Conservation (phyloP, 1,140 invertebrate species). For the Popillia japonica region DNA sequence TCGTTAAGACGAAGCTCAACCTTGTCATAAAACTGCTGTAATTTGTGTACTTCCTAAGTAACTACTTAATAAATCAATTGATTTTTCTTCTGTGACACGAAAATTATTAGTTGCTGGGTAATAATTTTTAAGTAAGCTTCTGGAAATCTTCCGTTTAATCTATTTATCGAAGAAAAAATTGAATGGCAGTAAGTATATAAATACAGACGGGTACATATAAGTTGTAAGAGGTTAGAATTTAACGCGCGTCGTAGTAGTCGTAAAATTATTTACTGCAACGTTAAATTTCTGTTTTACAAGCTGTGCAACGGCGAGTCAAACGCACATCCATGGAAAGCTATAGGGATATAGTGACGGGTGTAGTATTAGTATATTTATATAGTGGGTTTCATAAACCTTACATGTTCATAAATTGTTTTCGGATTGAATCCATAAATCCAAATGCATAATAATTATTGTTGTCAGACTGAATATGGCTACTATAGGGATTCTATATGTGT, state of each 20-base stretch:
- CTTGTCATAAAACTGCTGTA: slow-evolving; percentile 2
- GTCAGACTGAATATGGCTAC: slow-evolving; percentile 30
- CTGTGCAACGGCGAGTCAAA: slow-evolving; percentile 12
- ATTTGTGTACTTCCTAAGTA: background rate
- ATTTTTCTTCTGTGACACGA: slow-evolving; percentile 27
- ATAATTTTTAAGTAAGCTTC: slow-evolving; percentile 35
- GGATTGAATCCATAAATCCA: slow-evolving; percentile 31
- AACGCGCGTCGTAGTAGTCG: slow-evolving; percentile 29
- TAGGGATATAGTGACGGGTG: background rate
- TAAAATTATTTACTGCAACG: slow-evolving; percentile 35
- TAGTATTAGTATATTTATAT: slow-evolving; percentile 20
- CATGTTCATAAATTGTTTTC: slow-evolving; percentile 35
- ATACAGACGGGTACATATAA: slow-evolving; percentile 11
- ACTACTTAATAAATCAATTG: slow-evolving; percentile 22
- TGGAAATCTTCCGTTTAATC: slow-evolving; percentile 24
- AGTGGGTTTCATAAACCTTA: slow-evolving; percentile 14
- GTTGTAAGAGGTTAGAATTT: slow-evolving; percentile 33
- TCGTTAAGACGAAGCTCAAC: slow-evolving; percentile 10
- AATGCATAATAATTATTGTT: slow-evolving; percentile 31
- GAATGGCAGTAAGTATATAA: slow-evolving; percentile 18
- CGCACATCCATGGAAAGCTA: background rate
- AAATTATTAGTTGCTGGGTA: slow-evolving; percentile 30
- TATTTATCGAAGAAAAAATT: slow-evolving; percentile 25
- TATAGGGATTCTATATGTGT: background rate
- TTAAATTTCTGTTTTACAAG: slow-evolving; percentile 34